Evolutionary conservation across 2,888 invertebrate species (phyloP).

Genomic region (Coelogynopora nodosa): DNA sequence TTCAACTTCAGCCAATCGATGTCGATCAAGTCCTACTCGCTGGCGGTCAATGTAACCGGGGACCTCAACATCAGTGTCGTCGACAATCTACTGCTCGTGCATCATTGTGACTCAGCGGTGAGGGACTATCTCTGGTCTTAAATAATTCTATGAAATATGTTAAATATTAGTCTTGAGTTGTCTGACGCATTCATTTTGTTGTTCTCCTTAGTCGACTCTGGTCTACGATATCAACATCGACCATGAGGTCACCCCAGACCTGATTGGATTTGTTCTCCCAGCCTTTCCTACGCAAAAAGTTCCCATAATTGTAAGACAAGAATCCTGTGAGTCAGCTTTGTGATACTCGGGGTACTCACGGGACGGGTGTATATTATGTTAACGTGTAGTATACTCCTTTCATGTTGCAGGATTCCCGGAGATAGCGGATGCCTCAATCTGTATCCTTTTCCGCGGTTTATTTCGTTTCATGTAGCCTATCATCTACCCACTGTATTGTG

Average conservation of each 20-base stretch:
- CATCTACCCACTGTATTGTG: too few relatives aligned
- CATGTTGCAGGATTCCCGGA: neutral
- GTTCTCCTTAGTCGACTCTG: neutral
- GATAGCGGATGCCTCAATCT: neutral
- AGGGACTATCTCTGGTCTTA: neutral
- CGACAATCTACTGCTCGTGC: constrained; percentile 90
- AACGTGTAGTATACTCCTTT: too few relatives aligned
- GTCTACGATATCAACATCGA: neutral
- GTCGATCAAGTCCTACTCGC: constrained; percentile 65
- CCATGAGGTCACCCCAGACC: neutral
- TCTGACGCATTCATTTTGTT: neutral
- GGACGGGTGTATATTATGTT: too few relatives aligned
- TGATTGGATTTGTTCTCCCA: neutral
- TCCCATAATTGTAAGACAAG: neutral
- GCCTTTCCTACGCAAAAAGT: neutral
- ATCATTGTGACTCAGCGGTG: constrained; percentile 68
- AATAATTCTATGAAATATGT: neutral
- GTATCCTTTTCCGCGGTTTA: too few relatives aligned
- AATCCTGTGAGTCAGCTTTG: too few relatives aligned
- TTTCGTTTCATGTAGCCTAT: too few relatives aligned
- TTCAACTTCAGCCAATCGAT: neutral
- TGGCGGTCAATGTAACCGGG: constrained; percentile 79
- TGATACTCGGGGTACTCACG: too few relatives aligned
- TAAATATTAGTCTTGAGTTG: neutral
- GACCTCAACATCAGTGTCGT: constrained; percentile 90